A percentile compares a stretch with the other conserved stretches of the same genome.
Evolutionary conservation across 2,113 vertebrate species (phyloP).

Genomic region (Clarias gariepinus): DNA sequence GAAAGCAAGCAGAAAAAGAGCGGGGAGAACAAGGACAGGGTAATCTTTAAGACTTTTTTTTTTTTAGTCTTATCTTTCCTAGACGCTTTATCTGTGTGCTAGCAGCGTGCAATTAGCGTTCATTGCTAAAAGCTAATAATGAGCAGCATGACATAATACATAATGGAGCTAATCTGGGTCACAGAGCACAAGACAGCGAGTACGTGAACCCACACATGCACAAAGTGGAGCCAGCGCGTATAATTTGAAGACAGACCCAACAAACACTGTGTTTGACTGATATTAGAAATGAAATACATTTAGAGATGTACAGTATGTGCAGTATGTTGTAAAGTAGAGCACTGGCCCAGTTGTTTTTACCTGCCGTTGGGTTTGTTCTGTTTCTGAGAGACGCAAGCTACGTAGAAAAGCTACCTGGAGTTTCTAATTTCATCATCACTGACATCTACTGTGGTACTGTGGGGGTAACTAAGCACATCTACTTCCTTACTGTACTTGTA

Average conservation of each 20-base stretch:
- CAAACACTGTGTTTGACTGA: neutral
- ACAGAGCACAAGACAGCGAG: neutral
- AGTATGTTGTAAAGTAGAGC: slow-evolving; percentile 22
- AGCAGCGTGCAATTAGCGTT: slow-evolving; percentile 13
- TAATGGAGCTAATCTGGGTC: slow-evolving; percentile 31
- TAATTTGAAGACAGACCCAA: neutral
- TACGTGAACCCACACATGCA: neutral
- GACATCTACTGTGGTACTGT: no score
- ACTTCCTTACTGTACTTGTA: no score
- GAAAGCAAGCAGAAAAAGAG: neutral
- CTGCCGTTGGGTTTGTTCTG: neutral
- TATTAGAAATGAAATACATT: neutral
- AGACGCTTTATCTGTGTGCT: slow-evolving; percentile 1
- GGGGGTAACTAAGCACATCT: no score
- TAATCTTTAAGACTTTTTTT: neutral
- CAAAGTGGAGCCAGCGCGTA: neutral
- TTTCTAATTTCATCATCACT: neutral
- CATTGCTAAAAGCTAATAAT: slow-evolving; percentile 33
- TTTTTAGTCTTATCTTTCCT: neutral
- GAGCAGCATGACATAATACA: slow-evolving; percentile 21
- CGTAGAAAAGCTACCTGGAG: neutral
- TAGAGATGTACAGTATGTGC: slow-evolving; percentile 15
- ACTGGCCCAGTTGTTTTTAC: slow-evolving; percentile 23
- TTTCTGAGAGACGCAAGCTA: neutral
- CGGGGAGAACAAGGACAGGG: neutral